phyloP scores from a whole-genome alignment of 2,113 vertebrate genomes.

The Clarias gariepinus region DNA sequence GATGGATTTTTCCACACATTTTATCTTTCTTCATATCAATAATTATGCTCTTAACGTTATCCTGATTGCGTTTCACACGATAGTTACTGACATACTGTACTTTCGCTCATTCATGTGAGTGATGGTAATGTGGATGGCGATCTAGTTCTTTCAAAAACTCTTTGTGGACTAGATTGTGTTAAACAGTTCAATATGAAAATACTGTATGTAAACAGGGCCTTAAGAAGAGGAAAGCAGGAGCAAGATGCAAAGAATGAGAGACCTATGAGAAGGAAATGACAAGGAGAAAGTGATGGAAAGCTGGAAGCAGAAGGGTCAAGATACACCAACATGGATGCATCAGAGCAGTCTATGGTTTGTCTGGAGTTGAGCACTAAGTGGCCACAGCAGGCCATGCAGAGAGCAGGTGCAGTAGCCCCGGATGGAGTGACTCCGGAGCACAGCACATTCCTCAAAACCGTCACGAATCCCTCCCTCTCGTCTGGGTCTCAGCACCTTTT shows the following conservation, averaged over 20 bases:
- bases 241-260: neutral
- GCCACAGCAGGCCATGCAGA: constrained; percentile 44
- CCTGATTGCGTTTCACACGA: neutral
- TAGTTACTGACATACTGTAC: neutral
- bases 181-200: neutral
- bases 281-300: constrained; percentile 13
- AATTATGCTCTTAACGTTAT: neutral
- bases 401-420: constrained; percentile 35
- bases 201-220: neutral
- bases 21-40: neutral
- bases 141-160: neutral
- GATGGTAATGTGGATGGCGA: neutral
- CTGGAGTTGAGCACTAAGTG: constrained; percentile 55
- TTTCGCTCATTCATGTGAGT: neutral
- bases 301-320: constrained; percentile 48
- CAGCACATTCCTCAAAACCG: constrained; percentile 37
- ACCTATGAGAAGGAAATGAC: neutral
- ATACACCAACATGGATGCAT: constrained; percentile 51
- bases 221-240: neutral
- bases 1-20: neutral
- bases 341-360: constrained; percentile 36
- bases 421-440: constrained; percentile 27
- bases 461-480: constrained; percentile 21
- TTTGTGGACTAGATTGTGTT: neutral
- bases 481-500: constrained; percentile 32